A percentile compares a stretch with the other conserved stretches of the same genome.
These are phyloP conservation scores for Tachyglossus aculeatus DNA, from an alignment of 2,797 vertebrate genomes.

Conservation along the genomic window DNA sequence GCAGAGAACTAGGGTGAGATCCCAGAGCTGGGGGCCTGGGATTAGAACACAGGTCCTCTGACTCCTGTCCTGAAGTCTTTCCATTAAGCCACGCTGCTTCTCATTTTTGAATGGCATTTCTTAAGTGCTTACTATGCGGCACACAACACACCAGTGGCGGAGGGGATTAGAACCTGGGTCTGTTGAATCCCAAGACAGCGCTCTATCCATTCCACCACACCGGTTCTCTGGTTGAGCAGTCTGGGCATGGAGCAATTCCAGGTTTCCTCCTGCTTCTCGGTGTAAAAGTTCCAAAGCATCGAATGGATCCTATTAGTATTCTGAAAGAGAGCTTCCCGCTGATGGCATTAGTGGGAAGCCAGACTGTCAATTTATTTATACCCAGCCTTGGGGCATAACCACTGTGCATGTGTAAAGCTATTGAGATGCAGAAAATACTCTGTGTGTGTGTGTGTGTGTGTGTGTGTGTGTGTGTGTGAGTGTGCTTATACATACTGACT, in stretches of 20 bases:
- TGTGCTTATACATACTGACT: slow-evolving; percentile 8
- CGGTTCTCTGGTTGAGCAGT: background rate
- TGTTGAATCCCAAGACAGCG: no score
- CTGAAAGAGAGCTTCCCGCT: slow-evolving; percentile 30
- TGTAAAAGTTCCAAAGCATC: background rate
- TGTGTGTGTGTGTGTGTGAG: slow-evolving; percentile 9
- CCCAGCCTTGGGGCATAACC: slow-evolving; percentile 56
- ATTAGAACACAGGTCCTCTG: no score
- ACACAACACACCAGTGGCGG: no score
- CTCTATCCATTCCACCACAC: no score
- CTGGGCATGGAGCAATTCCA: background rate
- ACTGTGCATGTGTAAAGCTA: slow-evolving; percentile 51
- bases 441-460: slow-evolving; percentile 4
- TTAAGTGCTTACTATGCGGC: no score
- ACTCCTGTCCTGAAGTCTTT: no score
- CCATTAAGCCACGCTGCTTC: no score
- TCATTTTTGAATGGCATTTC: no score
- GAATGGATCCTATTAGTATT: slow-evolving; percentile 61
- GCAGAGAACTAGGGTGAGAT: no score
- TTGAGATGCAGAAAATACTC: slow-evolving; percentile 45
- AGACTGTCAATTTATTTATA: slow-evolving; percentile 72
- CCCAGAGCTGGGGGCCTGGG: no score
- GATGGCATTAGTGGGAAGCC: slow-evolving; percentile 61
- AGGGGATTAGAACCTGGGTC: no score
- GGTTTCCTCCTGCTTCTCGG: background rate